Base-by-base conservation (phyloP, 1,140 invertebrate genomes). In the Limonius californicus region DNA sequence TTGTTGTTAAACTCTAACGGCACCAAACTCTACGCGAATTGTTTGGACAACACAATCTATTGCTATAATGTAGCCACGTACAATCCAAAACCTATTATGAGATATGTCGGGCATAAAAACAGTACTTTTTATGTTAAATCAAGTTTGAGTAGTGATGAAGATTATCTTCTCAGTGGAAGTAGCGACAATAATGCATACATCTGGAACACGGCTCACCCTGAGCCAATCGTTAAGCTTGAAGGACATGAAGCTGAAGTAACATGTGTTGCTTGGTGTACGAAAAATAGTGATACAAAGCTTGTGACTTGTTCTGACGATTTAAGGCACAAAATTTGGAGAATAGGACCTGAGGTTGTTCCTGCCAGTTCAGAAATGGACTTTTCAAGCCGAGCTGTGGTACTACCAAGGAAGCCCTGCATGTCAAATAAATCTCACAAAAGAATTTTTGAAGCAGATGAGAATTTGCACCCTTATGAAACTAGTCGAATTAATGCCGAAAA, bases 231-330 rank as follows among this genome's bases (percentile, higher is more conserved):
- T 9, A 82, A 83, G 59, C 78, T 94, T 0, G 78, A 76, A 1
- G 90, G 90, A 0, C 92, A 95, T 71, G 81, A 79, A 12, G 88
- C 87, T 4, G 92, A 95, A 80, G 92, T 94, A 0, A 91, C 91
- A 0, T 87, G 88, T 72, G 89, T 93, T 2, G 85, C 88, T 0
- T 94, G 92, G 92, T 86, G 85, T 57, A 12, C 16, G 2, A 74
- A 75, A 59, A 64, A 70, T 11, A 76, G 78, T 14, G 77, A 81
- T 63, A 71, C 78, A 18, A 78, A 86, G 74, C 77, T 93, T 57
- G 86, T 90, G 6, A 93, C 91, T 0, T 89, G 89, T 73, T 88
- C 88, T 32, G 91, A 94, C 72, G 91, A 93, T 78, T 84, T 86
- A 7, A 79, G 83, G 0, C 85, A 91, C 68, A 86, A 87, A 71